These are phyloP conservation scores for Prionailurus bengalensis DNA, from an alignment of 2,113 vertebrate species.

Conservation along the genomic window DNA sequence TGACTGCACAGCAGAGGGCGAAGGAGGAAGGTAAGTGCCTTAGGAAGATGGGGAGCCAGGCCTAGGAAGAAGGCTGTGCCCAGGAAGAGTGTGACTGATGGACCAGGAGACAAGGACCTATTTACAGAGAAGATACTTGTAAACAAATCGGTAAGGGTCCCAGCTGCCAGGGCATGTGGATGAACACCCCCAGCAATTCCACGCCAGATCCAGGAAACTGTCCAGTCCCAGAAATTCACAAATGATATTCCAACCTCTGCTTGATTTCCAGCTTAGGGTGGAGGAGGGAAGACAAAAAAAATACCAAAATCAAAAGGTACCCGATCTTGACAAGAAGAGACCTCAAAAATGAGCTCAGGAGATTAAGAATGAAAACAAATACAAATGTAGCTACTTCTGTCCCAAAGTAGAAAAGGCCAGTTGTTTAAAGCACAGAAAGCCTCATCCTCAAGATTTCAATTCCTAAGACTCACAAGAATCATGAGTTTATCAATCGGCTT, in stretches of 20 bases:
- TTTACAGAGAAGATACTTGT: not conserved
- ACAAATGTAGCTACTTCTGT: not conserved
- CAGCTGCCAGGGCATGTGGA: not conserved
- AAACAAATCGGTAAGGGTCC: not conserved
- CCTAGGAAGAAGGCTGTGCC: not conserved
- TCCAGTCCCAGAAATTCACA: not conserved
- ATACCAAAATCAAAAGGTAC: not conserved
- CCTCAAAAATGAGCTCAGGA: not conserved
- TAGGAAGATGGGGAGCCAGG: not conserved
- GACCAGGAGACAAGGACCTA: not conserved
- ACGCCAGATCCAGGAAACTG: not conserved
- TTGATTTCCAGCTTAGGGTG: not conserved
- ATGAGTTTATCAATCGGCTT: constrained; percentile 72
- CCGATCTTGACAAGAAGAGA: not conserved
- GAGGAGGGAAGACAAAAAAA: not conserved
- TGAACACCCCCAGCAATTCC: not conserved
- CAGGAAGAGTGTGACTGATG: fast-evolving
- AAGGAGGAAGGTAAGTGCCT: constrained; percentile 74
- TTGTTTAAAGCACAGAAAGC: not conserved
- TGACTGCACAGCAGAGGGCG: constrained; percentile 83
- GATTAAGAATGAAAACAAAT: constrained; percentile 2
- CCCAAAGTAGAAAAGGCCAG: not conserved
- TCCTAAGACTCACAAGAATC: not conserved
- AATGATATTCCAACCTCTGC: not conserved
- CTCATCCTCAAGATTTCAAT: not conserved